Base-by-base conservation (phyloP, 2,888 invertebrate species). In the Cryptus armator region DNA sequence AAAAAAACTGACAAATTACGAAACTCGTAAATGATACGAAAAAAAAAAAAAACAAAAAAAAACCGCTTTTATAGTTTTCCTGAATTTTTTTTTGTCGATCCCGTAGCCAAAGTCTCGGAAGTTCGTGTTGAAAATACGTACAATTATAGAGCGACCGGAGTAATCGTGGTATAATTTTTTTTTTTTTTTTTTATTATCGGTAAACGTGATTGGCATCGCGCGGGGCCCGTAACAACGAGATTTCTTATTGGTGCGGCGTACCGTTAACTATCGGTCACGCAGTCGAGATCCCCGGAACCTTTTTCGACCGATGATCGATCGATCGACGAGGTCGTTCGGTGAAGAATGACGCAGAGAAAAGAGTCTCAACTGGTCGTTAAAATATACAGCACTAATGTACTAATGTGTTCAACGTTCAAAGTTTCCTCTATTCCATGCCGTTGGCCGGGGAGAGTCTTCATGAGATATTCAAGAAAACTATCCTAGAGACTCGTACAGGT, bases 241-340 rank as follows among this genome's bases (percentile, higher is more conserved):
- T 56, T 56, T 56, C 10, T 12, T 24, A 19, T 56, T n/a, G 14
- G 56, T 7, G 14, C 37, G 43, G 24, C 29, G 29, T 51, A 70
- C 37, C 46, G 59, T 70, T 48, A 29, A 67, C 37, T 16, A 29
- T 62, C n/a, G 43, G 43, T 56, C 24, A 64, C 64, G 59, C 19
- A 12, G 51, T 24, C 9, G 56, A 4, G n/a, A 70, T 72, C 59
- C 5, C 59, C 72, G 16, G 16, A 56, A 37, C 37, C n/a, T 53
- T 70, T 77, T 72, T 16, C 66, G 24, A 70, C 56, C 51, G 62
- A 74, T 75, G 46, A 79, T 81, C 81, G 76, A 87, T 87, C 82
- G 80, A 86, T 86, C 44, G 7, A 66, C 59, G 46, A 86, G 81
- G 81, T 67, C 83, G 79, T 51, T 64, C 29, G 19, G 44, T 10